phyloP scores from a whole-genome alignment of 2,888 invertebrate genomes.

The Drosophila melanosoma region DNA sequence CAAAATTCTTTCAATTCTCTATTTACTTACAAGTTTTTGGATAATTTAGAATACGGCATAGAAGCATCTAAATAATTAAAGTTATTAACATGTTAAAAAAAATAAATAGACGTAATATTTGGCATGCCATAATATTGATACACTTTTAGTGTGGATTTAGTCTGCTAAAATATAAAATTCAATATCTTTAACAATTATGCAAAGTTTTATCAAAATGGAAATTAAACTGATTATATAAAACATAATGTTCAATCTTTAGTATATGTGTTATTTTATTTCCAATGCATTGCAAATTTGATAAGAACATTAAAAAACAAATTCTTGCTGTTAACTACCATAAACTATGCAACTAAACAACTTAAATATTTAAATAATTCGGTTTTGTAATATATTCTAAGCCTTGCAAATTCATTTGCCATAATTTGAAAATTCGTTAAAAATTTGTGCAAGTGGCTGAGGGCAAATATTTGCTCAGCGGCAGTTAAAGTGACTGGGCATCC shows the following conservation, averaged over 20 bases:
- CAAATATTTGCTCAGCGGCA: constrained; percentile 28
- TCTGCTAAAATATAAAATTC: background rate
- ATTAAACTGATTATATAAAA: background rate
- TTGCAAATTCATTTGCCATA: constrained; percentile 12
- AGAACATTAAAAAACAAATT: background rate
- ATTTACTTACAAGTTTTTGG: background rate
- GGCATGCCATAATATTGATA: background rate
- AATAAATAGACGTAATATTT: background rate
- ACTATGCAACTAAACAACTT: background rate
- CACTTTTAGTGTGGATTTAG: background rate
- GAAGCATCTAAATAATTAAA: background rate
- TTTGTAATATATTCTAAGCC: background rate
- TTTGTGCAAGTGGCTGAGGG: constrained; percentile 34
- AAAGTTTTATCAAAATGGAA: background rate
- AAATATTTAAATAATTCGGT: background rate
- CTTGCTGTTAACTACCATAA: background rate
- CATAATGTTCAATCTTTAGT: background rate
- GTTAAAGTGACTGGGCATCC: constrained; percentile 33
- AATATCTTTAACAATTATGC: background rate
- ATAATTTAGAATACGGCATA: background rate
- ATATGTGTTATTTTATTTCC: background rate
- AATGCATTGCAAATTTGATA: background rate
- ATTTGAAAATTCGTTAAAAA: constrained; percentile 18
- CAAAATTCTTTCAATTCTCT: background rate
- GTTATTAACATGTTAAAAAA: background rate